Base-by-base conservation (phyloP, 2,888 invertebrate genomes). In the Liopterus haemorrhoidalis region DNA sequence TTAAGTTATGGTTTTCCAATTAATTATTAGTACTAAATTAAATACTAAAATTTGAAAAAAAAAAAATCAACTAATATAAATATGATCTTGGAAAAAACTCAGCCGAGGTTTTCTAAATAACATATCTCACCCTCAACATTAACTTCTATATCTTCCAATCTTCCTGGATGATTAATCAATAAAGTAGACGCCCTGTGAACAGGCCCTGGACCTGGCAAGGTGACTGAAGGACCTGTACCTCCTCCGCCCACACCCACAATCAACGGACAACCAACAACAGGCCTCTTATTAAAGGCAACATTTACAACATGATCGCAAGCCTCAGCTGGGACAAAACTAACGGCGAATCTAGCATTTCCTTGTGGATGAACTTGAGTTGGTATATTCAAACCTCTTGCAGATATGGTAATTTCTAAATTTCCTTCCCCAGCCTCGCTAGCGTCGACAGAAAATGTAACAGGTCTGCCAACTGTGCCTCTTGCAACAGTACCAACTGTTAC, bases 381-480 rank as follows among this genome's bases (percentile, higher is more conserved):
- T 59, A 95, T 92, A 64, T 95, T 91, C 51, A 90, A 78, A 41
- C 94, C 91, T 64, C 89, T 79, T 30, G 93, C 90, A 50, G 91
- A 90, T 57, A 99, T 94, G 35, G 94, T 93, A 55, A 97, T 96
- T 71, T 97, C 96, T 54, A 97, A 72, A 68, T 92, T 92, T 40
- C 97, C 97, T 71, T 96, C 96, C 6, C 97, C 97, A 33, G 96
- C 94, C 66, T 92, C 86, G 51, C 90, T 90, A 2, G 95, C 95
- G 67, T 97, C 95, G 39, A 96, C 94, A 12, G 89, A 88, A 61
- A 95, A 86, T 60, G 93, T 91, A n/a, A 93, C 89, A 3, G 91
- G 84, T 54, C 92, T 82, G 39, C 94, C 93, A 6, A 95, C 85
- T 43, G 81, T 80, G 24, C 86, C 84, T 51, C 85, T 79, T 31